Conservation (phyloP, 1,140 invertebrate species). For the Neodiprion virginianus region DNA sequence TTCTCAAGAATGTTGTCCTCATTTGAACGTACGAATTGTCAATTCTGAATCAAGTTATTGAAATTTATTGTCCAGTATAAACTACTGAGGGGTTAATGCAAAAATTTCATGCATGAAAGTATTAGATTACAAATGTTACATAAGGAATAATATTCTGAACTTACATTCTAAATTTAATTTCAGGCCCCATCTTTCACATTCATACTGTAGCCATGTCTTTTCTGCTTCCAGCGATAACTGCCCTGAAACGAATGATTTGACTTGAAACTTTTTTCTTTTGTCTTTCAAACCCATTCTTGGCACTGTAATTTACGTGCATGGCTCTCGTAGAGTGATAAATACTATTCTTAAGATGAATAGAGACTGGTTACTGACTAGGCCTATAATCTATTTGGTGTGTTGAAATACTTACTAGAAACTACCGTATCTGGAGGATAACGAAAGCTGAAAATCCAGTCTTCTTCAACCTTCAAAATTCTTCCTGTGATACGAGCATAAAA, state of each 20-base stretch:
- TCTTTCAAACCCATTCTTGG: background rate
- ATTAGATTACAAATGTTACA: background rate
- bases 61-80: background rate
- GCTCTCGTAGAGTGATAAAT: background rate
- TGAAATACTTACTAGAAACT: slow-evolving; percentile 73
- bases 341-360: slow-evolving; percentile 10
- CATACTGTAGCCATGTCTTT: slow-evolving; percentile 87
- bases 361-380: background rate
- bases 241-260: slow-evolving; percentile 64
- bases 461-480: slow-evolving; percentile 87
- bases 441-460: slow-evolving; percentile 95
- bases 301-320: background rate
- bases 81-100: slow-evolving; percentile 10
- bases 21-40: no score
- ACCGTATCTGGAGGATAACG: slow-evolving; percentile 84
- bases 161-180: slow-evolving; percentile 83
- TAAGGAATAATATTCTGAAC: slow-evolving; percentile 42
- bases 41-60: background rate
- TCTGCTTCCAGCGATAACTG: slow-evolving; percentile 85
- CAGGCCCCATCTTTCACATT: slow-evolving; percentile 84
- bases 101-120: slow-evolving; percentile 15
- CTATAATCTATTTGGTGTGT: slow-evolving; percentile 14
- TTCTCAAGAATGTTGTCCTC: no score
- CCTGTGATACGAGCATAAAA: slow-evolving; percentile 97
- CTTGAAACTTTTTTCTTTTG: slow-evolving; percentile 10